These are phyloP conservation scores for Cephalopholis sonnerati DNA, from an alignment of 2,113 vertebrate species.

Conservation along the genomic window DNA sequence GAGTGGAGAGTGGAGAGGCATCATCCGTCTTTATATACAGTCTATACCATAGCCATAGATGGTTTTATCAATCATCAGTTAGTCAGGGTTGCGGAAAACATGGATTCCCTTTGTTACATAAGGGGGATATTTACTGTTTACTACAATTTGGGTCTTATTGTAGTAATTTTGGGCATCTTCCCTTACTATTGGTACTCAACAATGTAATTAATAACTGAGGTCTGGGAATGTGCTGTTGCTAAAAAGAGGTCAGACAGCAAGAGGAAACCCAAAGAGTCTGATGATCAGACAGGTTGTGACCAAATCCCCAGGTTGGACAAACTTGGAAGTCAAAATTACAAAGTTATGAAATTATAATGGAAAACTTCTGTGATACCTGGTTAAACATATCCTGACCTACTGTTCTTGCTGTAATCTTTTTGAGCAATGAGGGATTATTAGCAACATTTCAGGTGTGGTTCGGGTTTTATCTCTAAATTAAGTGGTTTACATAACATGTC, in stretches of 20 bases:
- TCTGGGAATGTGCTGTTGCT: not conserved
- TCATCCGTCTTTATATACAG: no score
- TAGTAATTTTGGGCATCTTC: not conserved
- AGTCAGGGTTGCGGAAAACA: not conserved
- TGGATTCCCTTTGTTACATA: not conserved
- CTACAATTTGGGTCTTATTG: not conserved
- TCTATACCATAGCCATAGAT: no score
- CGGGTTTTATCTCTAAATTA: not conserved
- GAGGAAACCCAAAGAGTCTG: not conserved
- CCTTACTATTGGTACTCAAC: not conserved
- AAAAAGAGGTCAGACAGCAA: not conserved
- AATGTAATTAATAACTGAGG: not conserved
- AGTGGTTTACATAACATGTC: not conserved
- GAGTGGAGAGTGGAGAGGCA: no score
- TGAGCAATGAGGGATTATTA: not conserved
- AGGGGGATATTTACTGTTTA: not conserved
- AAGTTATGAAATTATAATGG: not conserved
- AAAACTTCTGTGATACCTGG: not conserved
- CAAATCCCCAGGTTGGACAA: not conserved
- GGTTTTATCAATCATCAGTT: not conserved
- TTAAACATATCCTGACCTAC: not conserved
- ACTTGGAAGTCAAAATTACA: not conserved
- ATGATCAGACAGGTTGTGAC: not conserved
- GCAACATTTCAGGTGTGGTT: no score
- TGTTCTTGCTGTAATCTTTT: not conserved